Percentiles rank a stretch among this genome's conserved stretches.
Evolutionary conservation across 2,888 invertebrate genomes (phyloP).

Genomic region (Zaprionus obscuricornis): DNA sequence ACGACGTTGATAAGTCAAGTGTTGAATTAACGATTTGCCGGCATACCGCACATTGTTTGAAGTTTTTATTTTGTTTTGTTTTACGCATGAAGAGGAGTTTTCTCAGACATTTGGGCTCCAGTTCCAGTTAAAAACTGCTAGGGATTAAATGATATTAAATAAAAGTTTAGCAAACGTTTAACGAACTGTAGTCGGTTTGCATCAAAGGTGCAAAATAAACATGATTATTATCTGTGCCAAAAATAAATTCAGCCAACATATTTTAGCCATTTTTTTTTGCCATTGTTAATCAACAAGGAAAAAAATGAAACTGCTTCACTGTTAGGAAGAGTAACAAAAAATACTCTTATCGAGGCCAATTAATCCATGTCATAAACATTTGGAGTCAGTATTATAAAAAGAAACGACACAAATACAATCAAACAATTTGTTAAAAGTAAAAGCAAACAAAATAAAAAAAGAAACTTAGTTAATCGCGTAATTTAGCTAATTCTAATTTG

Average conservation of each 20-base stretch:
- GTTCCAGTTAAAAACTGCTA: background rate
- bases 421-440: background rate
- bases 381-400: constrained; percentile 35
- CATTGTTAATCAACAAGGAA: background rate
- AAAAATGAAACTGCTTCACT: constrained; percentile 10
- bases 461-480: constrained; percentile 1
- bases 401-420: constrained; percentile 31
- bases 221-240: too few species aligned
- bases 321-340: too few species aligned
- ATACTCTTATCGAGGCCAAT: constrained; percentile 41
- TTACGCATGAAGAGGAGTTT: background rate
- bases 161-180: too few species aligned
- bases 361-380: constrained; percentile 40
- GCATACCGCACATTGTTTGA: constrained; percentile 20
- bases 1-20: constrained; percentile 45
- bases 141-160: too few species aligned
- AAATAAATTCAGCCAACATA: too few species aligned
- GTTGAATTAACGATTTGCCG: constrained; percentile 37
- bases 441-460: constrained; percentile 14
- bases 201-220: too few species aligned
- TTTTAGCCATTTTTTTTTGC: too few species aligned
- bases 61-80: constrained; percentile 4
- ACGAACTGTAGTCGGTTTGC: too few species aligned
- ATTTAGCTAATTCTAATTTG: constrained; percentile 55
- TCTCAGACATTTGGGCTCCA: constrained; percentile 26